Evolutionary conservation across 2,888 invertebrate species (phyloP).

Genomic region (Chrysomela aeneicollis): DNA sequence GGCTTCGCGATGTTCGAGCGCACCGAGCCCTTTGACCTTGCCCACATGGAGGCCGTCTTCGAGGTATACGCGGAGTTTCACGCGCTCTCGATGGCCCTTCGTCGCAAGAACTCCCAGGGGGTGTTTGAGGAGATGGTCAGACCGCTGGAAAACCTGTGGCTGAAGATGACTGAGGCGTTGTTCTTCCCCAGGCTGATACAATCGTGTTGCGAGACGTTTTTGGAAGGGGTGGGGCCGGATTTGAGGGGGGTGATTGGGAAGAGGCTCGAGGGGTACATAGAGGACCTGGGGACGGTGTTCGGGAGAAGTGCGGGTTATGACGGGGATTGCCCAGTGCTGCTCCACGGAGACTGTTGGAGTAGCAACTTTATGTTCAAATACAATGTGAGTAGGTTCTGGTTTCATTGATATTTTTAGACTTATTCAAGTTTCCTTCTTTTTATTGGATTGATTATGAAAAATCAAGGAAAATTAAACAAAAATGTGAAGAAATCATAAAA

Average conservation of each 20-base stretch:
- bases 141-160: background rate
- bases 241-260: background rate
- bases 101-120: constrained; percentile 31
- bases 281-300: constrained; percentile 11
- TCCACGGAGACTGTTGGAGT: constrained; percentile 48
- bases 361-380: constrained; percentile 51
- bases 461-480: too few species aligned
- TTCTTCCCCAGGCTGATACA: background rate
- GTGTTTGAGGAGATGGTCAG: constrained; percentile 23
- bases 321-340: constrained; percentile 35
- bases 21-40: constrained; percentile 32
- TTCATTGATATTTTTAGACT: too few species aligned
- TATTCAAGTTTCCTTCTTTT: too few species aligned
- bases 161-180: background rate
- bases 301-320: background rate
- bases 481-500: too few species aligned
- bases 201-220: background rate
- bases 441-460: too few species aligned
- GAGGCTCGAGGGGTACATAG: constrained; percentile 8
- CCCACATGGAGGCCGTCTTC: constrained; percentile 38
- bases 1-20: constrained; percentile 28
- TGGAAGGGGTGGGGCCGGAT: background rate
- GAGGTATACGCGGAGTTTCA: constrained; percentile 42
- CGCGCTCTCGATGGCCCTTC: constrained; percentile 39
- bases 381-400: constrained; percentile 38